phyloP scores from a whole-genome alignment of 2,113 vertebrate species.

The Gila orcuttii region DNA sequence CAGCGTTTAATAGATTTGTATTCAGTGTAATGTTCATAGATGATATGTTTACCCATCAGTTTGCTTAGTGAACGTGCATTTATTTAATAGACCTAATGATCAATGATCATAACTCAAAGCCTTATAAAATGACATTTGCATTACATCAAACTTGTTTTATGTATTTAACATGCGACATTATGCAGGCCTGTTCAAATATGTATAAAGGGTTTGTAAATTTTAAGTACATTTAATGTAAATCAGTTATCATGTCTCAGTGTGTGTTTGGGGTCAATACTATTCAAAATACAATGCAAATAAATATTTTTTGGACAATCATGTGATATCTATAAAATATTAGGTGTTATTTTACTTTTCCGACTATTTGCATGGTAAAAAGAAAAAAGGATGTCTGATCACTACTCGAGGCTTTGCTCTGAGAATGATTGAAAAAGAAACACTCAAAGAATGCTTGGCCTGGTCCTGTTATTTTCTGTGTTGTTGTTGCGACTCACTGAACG shows the following conservation, averaged over 20 bases:
- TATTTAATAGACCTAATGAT: slow-evolving; percentile 24
- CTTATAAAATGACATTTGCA: neutral
- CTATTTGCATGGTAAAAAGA: neutral
- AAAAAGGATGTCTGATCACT: neutral
- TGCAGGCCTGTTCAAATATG: neutral
- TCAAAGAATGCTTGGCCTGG: neutral
- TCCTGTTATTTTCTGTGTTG: slow-evolving; percentile 22
- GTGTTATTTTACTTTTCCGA: too few species aligned
- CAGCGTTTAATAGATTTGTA: slow-evolving; percentile 73
- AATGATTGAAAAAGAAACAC: neutral
- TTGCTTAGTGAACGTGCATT: slow-evolving; percentile 20
- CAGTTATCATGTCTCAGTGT: too few species aligned
- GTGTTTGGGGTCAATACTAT: neutral
- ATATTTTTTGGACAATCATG: neutral
- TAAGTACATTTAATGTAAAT: neutral
- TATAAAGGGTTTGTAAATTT: neutral
- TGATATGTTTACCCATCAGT: slow-evolving; percentile 34
- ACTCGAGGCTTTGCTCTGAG: neutral
- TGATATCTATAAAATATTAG: neutral
- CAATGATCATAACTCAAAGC: slow-evolving; percentile 9
- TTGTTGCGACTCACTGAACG: slow-evolving; percentile 22
- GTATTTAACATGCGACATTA: neutral
- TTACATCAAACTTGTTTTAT: slow-evolving; percentile 4
- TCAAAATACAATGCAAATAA: neutral
- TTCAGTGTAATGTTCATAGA: slow-evolving; percentile 50